These are phyloP conservation scores for Megaceryle maxima DNA, from an alignment of 2,113 vertebrate genomes.

Conservation along the genomic window DNA sequence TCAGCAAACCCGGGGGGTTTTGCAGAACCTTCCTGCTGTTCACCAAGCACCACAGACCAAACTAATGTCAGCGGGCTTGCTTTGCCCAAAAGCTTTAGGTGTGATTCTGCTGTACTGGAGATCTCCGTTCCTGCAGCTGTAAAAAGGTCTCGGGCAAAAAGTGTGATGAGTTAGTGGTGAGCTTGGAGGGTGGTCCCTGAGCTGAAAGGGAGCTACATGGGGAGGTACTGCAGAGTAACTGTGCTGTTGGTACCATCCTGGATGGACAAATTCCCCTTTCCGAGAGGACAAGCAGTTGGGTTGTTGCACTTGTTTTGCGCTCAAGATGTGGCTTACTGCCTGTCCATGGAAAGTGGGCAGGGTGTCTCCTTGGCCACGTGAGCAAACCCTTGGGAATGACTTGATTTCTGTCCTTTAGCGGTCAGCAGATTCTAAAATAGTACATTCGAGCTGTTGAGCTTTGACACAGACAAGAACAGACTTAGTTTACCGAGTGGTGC, in stretches of 20 bases:
- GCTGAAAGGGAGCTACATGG: accelerated
- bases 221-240: background rate
- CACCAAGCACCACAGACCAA: accelerated
- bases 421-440: background rate
- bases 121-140: background rate
- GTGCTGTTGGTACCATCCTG: background rate
- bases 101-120: background rate
- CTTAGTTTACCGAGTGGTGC: background rate
- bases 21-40: background rate
- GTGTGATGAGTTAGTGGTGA: background rate
- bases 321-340: background rate
- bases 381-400: background rate
- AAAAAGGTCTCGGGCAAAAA: background rate
- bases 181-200: background rate
- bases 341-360: background rate
- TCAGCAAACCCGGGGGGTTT: background rate
- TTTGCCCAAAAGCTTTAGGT: background rate
- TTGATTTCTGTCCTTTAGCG: background rate
- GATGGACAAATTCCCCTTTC: background rate
- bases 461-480: background rate
- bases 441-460: background rate
- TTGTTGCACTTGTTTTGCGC: background rate
- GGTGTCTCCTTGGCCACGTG: background rate
- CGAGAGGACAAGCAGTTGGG: background rate
- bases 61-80: background rate